Evolutionary conservation across 2,888 invertebrate species (phyloP).

Genomic region (Pecten maximus): DNA sequence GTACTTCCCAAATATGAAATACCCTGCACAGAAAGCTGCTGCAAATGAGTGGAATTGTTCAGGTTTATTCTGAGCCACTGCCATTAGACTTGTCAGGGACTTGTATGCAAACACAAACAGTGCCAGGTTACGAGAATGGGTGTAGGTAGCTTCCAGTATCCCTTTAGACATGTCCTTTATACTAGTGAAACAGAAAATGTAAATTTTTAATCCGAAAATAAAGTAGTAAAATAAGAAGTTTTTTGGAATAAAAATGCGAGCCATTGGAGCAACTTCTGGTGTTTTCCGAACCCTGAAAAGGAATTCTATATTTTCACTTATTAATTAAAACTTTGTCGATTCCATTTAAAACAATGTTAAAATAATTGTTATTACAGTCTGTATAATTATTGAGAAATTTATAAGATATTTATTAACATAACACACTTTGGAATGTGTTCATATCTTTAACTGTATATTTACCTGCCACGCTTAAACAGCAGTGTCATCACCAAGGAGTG

Average conservation of each 20-base stretch:
- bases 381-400: no score
- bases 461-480: constrained; percentile 83
- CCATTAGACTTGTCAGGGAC: constrained; percentile 75
- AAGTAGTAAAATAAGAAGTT: neutral
- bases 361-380: no score
- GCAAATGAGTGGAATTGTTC: constrained; percentile 80
- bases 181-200: constrained; percentile 69
- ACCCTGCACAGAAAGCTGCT: constrained; percentile 83
- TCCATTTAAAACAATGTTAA: no score
- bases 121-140: constrained; percentile 83
- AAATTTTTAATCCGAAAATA: neutral
- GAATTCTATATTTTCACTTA: no score
- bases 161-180: constrained; percentile 79
- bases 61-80: constrained; percentile 69
- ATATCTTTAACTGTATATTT: constrained; percentile 59
- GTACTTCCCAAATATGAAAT: constrained; percentile 83
- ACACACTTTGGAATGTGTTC: no score
- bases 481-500: constrained; percentile 84
- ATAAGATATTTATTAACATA: no score
- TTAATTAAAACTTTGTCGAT: no score
- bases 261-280: no score
- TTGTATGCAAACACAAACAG: constrained; percentile 83
- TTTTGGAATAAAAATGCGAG: neutral
- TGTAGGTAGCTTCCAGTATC: constrained; percentile 82
- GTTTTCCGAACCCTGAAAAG: no score